These are phyloP conservation scores for Heliconius hortense DNA, from an alignment of 2,888 invertebrate genomes.

Conservation along the genomic window DNA sequence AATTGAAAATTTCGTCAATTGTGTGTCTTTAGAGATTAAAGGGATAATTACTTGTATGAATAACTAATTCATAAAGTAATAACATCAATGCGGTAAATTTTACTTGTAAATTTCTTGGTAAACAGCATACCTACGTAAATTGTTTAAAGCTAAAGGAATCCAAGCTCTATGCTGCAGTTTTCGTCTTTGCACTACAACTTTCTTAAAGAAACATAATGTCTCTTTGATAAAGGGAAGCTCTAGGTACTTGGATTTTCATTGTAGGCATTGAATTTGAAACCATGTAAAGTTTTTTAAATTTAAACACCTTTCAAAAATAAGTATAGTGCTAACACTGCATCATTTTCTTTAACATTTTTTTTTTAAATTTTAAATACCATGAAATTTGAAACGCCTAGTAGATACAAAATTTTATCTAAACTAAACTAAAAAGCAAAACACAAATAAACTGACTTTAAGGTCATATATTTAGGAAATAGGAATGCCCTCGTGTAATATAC, in stretches of 20 bases:
- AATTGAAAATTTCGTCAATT: background rate
- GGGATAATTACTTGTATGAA: no score
- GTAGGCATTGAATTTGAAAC: constrained; percentile 11
- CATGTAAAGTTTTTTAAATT: background rate
- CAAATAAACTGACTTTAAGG: no score
- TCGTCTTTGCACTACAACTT: constrained; percentile 10
- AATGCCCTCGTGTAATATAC: no score
- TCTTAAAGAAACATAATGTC: constrained; percentile 28
- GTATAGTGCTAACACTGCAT: background rate
- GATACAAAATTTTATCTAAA: background rate
- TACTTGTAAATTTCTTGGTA: constrained; percentile 10
- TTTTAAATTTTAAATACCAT: no score
- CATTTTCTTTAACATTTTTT: no score
- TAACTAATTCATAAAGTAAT: background rate
- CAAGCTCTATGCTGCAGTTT: constrained; percentile 21
- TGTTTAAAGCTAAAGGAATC: constrained; percentile 24
- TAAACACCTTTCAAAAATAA: background rate
- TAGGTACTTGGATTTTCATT: constrained; percentile 11
- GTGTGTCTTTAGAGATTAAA: background rate
- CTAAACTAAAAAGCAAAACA: no score
- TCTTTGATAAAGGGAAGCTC: constrained; percentile 31
- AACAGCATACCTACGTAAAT: constrained; percentile 1
- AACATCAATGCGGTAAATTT: background rate
- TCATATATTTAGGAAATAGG: no score
- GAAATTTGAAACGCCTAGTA: background rate